Conservation (phyloP, 2,888 invertebrate genomes). For the Coelinius sp. region DNA sequence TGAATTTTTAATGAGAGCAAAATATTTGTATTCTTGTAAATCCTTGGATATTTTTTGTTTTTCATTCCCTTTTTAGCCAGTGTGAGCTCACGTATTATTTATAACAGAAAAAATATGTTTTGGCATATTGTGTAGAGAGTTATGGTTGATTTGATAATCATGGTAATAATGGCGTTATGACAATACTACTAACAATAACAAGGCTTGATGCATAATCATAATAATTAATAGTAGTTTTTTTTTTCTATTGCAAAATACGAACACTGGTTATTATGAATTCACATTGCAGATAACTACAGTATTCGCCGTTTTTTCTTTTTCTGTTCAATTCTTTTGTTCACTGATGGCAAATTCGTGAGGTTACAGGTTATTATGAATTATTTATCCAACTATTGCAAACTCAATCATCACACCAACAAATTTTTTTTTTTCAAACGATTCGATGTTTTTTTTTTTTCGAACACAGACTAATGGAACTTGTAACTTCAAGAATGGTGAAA, state of each 20-base stretch:
- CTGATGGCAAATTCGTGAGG: slow-evolving; percentile 1
- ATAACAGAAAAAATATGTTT: slow-evolving; percentile 4
- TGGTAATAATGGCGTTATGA: slow-evolving; percentile 41
- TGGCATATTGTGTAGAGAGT: not conserved
- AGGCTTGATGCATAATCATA: slow-evolving; percentile 44
- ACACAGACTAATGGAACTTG: not conserved
- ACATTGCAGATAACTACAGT: slow-evolving; percentile 16
- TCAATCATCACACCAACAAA: not conserved
- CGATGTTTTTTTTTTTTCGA: not conserved
- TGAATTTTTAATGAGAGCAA: slow-evolving; percentile 22
- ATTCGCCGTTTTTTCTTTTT: not conserved
- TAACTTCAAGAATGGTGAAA: slow-evolving; percentile 6
- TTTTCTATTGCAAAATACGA: not conserved
- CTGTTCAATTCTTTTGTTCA: not conserved
- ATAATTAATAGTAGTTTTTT: slow-evolving; percentile 27
- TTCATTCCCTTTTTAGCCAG: not conserved
- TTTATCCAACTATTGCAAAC: not conserved
- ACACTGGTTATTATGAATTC: slow-evolving; percentile 11
- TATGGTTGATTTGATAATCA: slow-evolving; percentile 38
- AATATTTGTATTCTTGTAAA: not conserved
- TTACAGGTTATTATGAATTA: not conserved
- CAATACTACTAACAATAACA: slow-evolving; percentile 44
- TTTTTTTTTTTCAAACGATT: not conserved
- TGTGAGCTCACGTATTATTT: not conserved
- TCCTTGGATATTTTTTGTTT: too few relatives aligned